Base-by-base conservation (phyloP, 2,113 vertebrate genomes). In the Entomyzon cyanotis region DNA sequence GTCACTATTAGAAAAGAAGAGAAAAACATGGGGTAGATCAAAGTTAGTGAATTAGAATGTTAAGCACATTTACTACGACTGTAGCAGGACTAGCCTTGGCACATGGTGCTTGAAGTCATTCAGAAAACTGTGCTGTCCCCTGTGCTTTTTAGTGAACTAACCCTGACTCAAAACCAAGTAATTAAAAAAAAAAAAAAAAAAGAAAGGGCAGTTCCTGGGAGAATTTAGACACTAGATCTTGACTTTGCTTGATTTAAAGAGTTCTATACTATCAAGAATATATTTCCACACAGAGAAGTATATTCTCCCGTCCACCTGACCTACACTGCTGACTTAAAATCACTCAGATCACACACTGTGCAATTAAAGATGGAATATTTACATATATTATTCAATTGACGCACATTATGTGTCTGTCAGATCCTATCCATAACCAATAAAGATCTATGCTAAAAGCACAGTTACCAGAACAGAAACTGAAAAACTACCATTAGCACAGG, bases 1-100 rank as follows among this genome's bases (percentile, higher is more conserved):
- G 98, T 98, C 96, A 99, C 99, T 99, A 17, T 68, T 12, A 79
- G 85, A 52, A 71, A 5, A 84, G 49, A 82, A 77, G 42, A 85
- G 28, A 91, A 81, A 93, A 56, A 73, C 37, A 90, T 17, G 53
- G 64, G 11, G 28, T 31, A 82, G n/a, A 75, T 80, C 64, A 59
- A 74, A 70, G 28, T 60, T 16, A 46, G 47, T 12, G 15, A 80
- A 70, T 1, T 64, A 41, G 62, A 90, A 76, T 17, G 28, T 19
- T 58, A 77, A 78, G 15, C 55, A 39, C 33, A 67, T 64, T n/a
- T 55, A 67, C 17, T 69, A 5, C 24, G 19, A 3, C 21, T 46
- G 15, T 11, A 64, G 65, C 6, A 81, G 33, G 18, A 75, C 44
- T 77, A 53, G 60, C 56, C 49, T 71, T 58, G 53, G 31, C 31